Base-by-base conservation (phyloP, 2,797 vertebrate species). In the Simalia tracyae region DNA sequence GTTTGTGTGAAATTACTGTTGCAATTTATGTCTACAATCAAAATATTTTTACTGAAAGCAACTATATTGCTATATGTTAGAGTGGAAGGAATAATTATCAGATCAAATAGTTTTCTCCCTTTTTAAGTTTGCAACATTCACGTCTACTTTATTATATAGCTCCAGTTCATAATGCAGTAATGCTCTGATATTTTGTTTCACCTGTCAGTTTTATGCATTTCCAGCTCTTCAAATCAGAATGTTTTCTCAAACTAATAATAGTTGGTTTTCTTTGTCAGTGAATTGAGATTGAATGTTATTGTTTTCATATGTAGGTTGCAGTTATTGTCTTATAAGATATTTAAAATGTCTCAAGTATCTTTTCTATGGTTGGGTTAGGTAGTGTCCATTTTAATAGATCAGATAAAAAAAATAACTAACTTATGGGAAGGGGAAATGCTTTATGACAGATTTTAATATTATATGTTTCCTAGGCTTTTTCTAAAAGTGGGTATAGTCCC, bases 171-270 rank as follows among this genome's bases (percentile, higher is more conserved):
- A 90, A 63, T 42, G n/a, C 59, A 84, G 14, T 9, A 88, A 88
- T 87, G 17, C 64, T 90, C 86, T 88, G 86, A 63, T 86, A 92
- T 91, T 92, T 92, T 90, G 57, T 92, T 92, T 92, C 88, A 64
- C 72, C 56, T 85, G 26, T 84, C 88, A 31, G 50, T 91, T 93
- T 84, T 90, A 66, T 90, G 84, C 68, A 63, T 63, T 90, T 31
- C 72, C 66, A 64, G 9, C 24, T 76, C 86, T 91, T 88, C 76
- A 90, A 93, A 64, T 31, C 88, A 64, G 86, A 89, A 89, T 64
- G 81, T 89, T 86, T 90, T 64, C 63, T 92, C 90, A 86, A 92
- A 76, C 89, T 93, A 28, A 57, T 61, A 31, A 81, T 46, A 76
- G 56, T 72, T 86, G 85, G 61, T 88, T 90, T 88, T 90, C 63